Evolutionary conservation across 2,113 vertebrate genomes (phyloP), one percentile per base, ranked within the genome.

Genomic region (Rhinoderma darwinii): DNA sequence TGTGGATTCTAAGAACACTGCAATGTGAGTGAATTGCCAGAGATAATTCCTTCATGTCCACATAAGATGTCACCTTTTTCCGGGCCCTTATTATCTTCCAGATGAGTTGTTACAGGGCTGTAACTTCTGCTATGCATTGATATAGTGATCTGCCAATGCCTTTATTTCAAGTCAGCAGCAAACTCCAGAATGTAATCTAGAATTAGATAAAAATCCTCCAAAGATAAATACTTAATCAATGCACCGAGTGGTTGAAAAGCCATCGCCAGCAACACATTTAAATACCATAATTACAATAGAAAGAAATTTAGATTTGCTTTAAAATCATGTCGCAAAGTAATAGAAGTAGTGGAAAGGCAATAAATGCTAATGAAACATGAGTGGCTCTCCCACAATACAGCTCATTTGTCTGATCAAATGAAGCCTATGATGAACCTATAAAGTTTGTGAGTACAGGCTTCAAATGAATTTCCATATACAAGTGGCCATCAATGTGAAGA

Each of bases 151-250:
- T 84, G 82, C 82, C 82, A 84, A 84, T 84, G 68, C 56, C 50
- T 73, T 73, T 70, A 54, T 84, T 84, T 74, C 47, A 51, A 56
- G 82, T 84, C 68, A 54, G 82, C 68, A 84, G 68, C 66, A 73
- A 73, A 54, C 2, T 41, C 47, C 47, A 73, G 68, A 39, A 56
- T 35, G 66, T 84, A 84, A 73, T 73, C 66, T 73, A 50, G 22
- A 73, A 44, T 54, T 27, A 84, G 66, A 72, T 84, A 84, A 70
- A 72, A 84, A 73, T 73, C 63, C 82, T 39, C 30, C 68, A 54
- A 74, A 84, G 82, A 84, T 70, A 84, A 84, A 84, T 73, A 84
- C 66, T 84, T 41, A 84, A 84, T 84, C 82, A 84, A 84, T 84
- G 63, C 12, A 37, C n/a, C 59, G 32, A 51, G 30, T 73, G 82